These are phyloP conservation scores for Melierax canorus DNA, from an alignment of 2,113 vertebrate species.

Conservation along the genomic window DNA sequence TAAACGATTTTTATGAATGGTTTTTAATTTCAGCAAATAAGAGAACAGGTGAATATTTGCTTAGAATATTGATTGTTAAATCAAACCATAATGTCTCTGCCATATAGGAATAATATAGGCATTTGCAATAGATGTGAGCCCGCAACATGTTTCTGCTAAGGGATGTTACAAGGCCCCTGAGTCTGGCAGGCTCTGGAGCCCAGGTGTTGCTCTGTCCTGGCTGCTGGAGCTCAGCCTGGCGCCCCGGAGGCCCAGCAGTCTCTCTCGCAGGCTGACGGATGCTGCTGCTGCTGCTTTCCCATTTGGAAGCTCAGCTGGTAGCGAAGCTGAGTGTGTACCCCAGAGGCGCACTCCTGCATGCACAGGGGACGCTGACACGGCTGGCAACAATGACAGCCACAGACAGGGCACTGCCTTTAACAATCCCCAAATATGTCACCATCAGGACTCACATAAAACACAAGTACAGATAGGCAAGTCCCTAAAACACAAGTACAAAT, in stretches of 20 bases:
- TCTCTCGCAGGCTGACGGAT: neutral
- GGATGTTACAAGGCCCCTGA: neutral
- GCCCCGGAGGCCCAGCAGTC: neutral
- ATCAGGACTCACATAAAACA: neutral
- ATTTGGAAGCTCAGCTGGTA: neutral
- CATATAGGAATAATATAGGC: neutral
- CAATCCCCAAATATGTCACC: neutral
- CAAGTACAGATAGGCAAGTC: neutral
- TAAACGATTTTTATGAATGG: constrained; percentile 66
- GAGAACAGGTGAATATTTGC: constrained; percentile 57
- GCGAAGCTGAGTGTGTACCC: neutral
- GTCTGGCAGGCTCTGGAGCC: neutral
- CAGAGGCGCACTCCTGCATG: neutral
- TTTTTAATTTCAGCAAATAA: constrained; percentile 67
- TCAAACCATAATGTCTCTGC: constrained; percentile 41
- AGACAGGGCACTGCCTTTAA: neutral
- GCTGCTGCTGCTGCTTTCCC: neutral
- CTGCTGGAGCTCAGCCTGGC: neutral
- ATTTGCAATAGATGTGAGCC: constrained; percentile 8
- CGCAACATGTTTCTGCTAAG: neutral
- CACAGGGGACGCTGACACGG: fast-evolving
- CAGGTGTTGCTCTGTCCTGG: neutral
- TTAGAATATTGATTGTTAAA: constrained; percentile 46
- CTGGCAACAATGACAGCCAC: neutral
- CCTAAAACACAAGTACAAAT: neutral